phyloP scores from a whole-genome alignment of 2,113 vertebrate species.

The Zosterops lateralis region DNA sequence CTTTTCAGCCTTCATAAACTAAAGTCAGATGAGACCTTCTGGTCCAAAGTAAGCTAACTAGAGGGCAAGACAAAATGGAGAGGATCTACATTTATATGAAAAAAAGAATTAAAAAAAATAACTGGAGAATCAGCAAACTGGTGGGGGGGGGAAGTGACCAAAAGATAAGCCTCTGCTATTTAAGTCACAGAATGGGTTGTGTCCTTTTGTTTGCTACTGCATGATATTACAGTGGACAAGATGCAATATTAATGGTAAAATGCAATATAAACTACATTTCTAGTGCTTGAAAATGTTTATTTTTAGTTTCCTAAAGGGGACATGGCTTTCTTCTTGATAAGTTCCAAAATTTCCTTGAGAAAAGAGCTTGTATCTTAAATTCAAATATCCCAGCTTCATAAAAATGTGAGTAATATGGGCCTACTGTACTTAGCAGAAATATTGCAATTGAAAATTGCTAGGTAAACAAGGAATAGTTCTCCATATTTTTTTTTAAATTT shows the following conservation, averaged over 20 bases:
- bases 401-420: neutral
- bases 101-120: neutral
- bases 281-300: neutral
- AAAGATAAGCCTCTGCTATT: neutral
- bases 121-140: neutral
- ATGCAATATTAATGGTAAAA: neutral
- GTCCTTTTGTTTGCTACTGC: neutral
- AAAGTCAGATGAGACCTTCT: neutral
- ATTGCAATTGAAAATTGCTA: neutral
- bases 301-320: neutral
- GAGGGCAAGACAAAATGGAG: neutral
- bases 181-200: neutral
- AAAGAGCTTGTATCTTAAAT: neutral
- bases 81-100: neutral
- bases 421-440: neutral
- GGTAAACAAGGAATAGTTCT: neutral
- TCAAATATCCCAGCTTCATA: neutral
- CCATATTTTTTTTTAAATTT: neutral
- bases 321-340: neutral
- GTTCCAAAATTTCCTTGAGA: neutral
- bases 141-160: neutral
- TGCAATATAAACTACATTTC: neutral
- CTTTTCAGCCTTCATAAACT: neutral
- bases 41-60: neutral
- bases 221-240: neutral